These are phyloP conservation scores for Cettia cetti DNA, from an alignment of 2,113 vertebrate species.

Conservation along the genomic window DNA sequence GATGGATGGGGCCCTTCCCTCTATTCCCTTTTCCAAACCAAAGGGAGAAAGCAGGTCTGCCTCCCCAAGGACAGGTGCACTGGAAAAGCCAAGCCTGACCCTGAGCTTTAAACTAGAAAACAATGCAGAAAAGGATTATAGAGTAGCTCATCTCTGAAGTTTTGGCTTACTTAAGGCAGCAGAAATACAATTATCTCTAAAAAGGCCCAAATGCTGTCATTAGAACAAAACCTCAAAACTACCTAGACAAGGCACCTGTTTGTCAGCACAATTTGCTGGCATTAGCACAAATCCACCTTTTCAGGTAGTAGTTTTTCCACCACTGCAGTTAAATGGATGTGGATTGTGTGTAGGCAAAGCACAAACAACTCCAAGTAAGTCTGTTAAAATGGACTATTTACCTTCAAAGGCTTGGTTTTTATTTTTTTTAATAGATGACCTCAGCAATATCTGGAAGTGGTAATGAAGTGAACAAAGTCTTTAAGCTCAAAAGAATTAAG, in stretches of 20 bases:
- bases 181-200: background rate
- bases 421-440: background rate
- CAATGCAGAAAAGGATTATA: background rate
- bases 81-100: background rate
- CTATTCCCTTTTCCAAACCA: background rate
- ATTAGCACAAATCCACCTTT: background rate
- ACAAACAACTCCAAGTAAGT: background rate
- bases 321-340: background rate
- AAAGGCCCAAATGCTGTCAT: background rate
- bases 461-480: rapidly evolving
- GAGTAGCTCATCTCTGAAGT: background rate
- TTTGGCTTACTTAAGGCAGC: background rate
- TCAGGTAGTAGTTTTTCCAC: background rate
- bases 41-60: background rate
- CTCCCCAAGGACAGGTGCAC: background rate
- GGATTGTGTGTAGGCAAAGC: background rate
- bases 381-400: background rate
- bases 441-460: background rate
- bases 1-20: background rate
- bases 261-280: background rate
- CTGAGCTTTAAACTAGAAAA: background rate
- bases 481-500: background rate
- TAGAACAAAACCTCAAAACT: background rate
- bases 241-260: background rate
- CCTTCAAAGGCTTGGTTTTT: background rate